Evolutionary conservation across 2,888 invertebrate species (phyloP), one percentile per base, ranked within the genome.

Genomic region (Chesias legatella): DNA sequence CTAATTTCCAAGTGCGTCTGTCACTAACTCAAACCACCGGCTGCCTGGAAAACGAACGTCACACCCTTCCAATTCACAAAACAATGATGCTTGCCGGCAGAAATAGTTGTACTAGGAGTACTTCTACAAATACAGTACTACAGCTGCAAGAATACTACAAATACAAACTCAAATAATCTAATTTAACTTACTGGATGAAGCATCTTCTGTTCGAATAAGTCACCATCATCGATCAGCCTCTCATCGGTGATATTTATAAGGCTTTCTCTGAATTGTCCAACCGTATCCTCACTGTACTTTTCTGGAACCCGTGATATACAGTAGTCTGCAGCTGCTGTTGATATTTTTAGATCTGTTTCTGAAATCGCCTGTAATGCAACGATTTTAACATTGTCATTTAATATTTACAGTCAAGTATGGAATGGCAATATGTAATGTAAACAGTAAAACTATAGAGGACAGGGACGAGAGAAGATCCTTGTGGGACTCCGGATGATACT

Each of bases 241-340:
- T 79, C 72, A 42, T 88, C 84, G 0, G 79, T 82, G 54, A 91
- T 79, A 4, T 71, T 67, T 0, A 76, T 62, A 0, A 82, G 63
- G 1, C 55, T 32, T 0, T 69, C 62, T 1, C 58, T 63, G 21
- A 82, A 59, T 0, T 26, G 21, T 0, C 70, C 56, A 0, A 48
- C 43, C 0, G 40, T 43, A 0, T 49, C 36, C n/a, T 53, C 31
- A 0, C 40, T 46, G 8, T 59, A 55, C 0, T 60, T 67, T 0
- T 76, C 71, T 0, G 72, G 71, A 0, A 86, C 33, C 0, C 73
- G 65, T 0, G 68, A 54, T 1, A 74, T 44, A 27, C 90, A 75
- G 21, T 70, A 70, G 31, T 90, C 90, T 0, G 75, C 73, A 0
- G 90, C 89, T 0, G 78, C 53, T 0, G 80, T 68, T 0, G 91